Percentiles rank a stretch among this genome's conserved stretches.
Evolutionary conservation across 2,797 vertebrate genomes (phyloP).

Genomic region (Tamandua tetradactyla): DNA sequence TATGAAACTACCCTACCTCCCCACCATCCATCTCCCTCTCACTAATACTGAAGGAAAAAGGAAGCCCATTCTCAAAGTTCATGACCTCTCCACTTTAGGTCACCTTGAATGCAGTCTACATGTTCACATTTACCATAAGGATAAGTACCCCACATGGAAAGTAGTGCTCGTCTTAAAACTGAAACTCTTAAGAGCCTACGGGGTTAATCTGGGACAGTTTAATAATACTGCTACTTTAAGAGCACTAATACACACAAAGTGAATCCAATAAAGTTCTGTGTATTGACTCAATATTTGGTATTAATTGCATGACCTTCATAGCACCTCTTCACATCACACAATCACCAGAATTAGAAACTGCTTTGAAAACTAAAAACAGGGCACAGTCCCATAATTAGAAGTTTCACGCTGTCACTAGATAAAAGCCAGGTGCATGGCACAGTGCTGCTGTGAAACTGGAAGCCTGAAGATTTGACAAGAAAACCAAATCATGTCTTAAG

Average conservation of each 20-base stretch:
- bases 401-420: conserved; percentile 84
- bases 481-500: conserved; percentile 84
- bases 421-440: conserved; percentile 85
- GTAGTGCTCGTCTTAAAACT: conserved; percentile 89
- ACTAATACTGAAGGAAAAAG: conserved; percentile 82
- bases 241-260: conserved; percentile 88
- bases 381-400: conserved; percentile 85
- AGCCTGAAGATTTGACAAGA: conserved; percentile 86
- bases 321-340: conserved; percentile 92
- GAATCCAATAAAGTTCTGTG: conserved; percentile 86
- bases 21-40: conserved; percentile 64
- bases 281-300: conserved; percentile 88
- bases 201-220: conserved; percentile 85
- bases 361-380: conserved; percentile 88
- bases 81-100: conserved; percentile 82
- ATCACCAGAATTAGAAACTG: conserved; percentile 91
- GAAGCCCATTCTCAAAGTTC: conserved; percentile 80
- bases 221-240: conserved; percentile 91
- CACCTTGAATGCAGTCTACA: conserved; percentile 83
- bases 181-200: conserved; percentile 88
- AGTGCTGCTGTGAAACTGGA: conserved; percentile 85
- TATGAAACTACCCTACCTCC: conserved; percentile 53
- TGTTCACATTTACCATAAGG: conserved; percentile 81
- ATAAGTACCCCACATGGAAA: conserved; percentile 88
- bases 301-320: conserved; percentile 94